A percentile compares a stretch with the other conserved stretches of the same genome.
Evolutionary conservation across 1,140 invertebrate species (phyloP).

Genomic region (Lamellibrachia luymesi): DNA sequence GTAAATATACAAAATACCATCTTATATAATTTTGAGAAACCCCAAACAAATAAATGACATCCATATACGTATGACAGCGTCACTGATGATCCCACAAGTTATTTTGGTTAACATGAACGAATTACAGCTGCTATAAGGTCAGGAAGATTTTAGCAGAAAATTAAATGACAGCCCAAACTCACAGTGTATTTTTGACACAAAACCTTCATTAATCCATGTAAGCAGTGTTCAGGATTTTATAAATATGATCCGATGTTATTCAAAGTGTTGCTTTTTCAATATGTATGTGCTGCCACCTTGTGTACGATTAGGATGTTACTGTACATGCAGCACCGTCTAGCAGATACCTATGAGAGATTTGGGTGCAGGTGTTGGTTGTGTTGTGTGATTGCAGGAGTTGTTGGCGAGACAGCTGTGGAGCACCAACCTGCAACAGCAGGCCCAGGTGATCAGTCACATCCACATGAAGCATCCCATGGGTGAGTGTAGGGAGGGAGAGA

Average conservation of each 20-base stretch:
- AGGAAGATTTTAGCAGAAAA: no score
- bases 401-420: conserved; percentile 68
- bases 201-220: no score
- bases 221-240: no score
- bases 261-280: background rate
- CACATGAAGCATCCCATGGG: conserved; percentile 68
- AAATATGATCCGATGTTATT: no score
- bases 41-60: no score
- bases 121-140: background rate
- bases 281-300: no score
- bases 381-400: conserved; percentile 47
- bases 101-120: background rate
- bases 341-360: background rate
- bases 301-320: background rate
- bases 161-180: no score
- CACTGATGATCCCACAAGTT: background rate
- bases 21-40: no score
- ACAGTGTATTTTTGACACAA: no score
- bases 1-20: no score
- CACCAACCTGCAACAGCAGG: conserved; percentile 67
- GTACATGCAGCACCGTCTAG: background rate
- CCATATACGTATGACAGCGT: no score
- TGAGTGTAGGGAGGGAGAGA: conserved; percentile 25
- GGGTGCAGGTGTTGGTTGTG: conserved; percentile 2
- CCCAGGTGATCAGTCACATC: conserved; percentile 69